phyloP scores from a whole-genome alignment of 2,797 vertebrate genomes.

The Notolepis coatsorum region DNA sequence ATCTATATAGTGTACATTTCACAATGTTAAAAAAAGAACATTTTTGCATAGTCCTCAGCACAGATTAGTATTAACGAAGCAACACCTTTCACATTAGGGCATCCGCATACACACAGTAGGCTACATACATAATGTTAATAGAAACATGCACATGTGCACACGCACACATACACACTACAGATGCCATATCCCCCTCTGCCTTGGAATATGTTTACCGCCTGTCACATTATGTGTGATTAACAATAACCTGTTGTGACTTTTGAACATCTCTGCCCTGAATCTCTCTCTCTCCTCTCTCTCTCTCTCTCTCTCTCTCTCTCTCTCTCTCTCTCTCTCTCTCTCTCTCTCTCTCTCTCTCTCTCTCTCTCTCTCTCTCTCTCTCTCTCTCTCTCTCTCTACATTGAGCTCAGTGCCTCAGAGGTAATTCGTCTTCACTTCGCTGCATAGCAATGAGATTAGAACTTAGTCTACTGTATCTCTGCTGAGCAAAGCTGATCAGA shows the following conservation, averaged over 20 bases:
- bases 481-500: constrained; percentile 48
- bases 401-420: constrained; percentile 40
- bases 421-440: constrained; percentile 56
- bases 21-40: neutral
- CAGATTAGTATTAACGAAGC: constrained; percentile 10
- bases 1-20: neutral
- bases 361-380: neutral
- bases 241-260: neutral
- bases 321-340: neutral
- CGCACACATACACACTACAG: no score
- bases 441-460: constrained; percentile 58
- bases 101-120: no score
- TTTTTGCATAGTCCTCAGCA: constrained; percentile 3
- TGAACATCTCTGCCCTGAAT: neutral
- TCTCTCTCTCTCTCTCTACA: neutral
- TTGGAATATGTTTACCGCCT: constrained; percentile 14
- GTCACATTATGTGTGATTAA: constrained; percentile 19
- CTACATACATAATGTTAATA: constrained; percentile 4
- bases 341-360: neutral
- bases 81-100: constrained; percentile 15
- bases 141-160: neutral
- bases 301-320: neutral
- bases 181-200: neutral
- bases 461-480: constrained; percentile 57
- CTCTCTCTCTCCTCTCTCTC: neutral